phyloP scores from a whole-genome alignment of 2,888 invertebrate genomes.

The Drosophila mercatorum region DNA sequence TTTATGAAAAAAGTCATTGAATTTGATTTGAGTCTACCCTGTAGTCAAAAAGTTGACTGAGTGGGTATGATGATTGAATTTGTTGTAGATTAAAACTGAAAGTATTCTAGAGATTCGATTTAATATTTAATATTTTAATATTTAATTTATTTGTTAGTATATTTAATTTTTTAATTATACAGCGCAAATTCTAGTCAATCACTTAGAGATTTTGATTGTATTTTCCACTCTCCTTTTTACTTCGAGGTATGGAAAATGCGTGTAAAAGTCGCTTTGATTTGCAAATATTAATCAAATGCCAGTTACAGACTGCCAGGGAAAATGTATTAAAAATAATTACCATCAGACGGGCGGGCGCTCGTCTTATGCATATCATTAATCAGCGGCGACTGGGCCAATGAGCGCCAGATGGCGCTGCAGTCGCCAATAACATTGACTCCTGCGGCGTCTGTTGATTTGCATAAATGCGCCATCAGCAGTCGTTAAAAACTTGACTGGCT shows the following conservation, averaged over 20 bases:
- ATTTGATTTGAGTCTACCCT: conserved; percentile 23
- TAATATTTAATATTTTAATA: too few species aligned
- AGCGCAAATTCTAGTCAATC: background rate
- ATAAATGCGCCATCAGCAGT: conserved; percentile 74
- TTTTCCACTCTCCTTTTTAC: background rate
- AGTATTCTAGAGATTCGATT: background rate
- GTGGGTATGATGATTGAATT: background rate
- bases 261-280: conserved; percentile 34
- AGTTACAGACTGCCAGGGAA: conserved; percentile 54
- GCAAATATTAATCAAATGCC: conserved; percentile 70
- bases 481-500: conserved; percentile 39
- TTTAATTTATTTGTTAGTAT: too few species aligned
- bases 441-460: conserved; percentile 54
- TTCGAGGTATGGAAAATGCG: conserved; percentile 19
- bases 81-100: background rate
- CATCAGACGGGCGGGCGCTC: conserved; percentile 22
- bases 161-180: too few species aligned
- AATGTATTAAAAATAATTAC: conserved; percentile 76
- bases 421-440: conserved; percentile 51
- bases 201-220: too few species aligned
- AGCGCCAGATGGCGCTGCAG: conserved; percentile 33
- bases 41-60: too few species aligned
- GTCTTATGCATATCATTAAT: conserved; percentile 64
- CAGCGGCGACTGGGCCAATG: conserved; percentile 41
- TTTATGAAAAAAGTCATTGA: conserved; percentile 22